Conservation (phyloP, 2,888 invertebrate species). For the Conops quadrifasciatus region DNA sequence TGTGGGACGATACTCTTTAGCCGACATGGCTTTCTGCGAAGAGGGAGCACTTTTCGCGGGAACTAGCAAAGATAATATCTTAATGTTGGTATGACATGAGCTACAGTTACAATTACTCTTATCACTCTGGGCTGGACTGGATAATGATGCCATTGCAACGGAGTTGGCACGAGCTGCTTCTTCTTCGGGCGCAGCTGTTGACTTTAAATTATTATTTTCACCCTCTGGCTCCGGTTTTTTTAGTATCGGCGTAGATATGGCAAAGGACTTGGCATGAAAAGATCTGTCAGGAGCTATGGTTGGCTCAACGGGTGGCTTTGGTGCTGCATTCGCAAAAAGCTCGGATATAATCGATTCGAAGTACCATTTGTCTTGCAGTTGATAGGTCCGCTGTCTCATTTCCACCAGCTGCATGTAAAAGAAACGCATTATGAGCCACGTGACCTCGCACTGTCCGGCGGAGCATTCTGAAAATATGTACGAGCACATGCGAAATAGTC, state of each 20-base stretch:
- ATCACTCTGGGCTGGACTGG: no score
- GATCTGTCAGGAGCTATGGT: not conserved
- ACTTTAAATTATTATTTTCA: no score
- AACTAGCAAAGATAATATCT: no score
- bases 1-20: no score
- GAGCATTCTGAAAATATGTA: conserved; percentile 37
- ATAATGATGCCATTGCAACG: no score
- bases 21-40: no score
- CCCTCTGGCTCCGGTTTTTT: not conserved
- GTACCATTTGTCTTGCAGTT: conserved; percentile 59
- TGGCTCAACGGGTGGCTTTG: not conserved
- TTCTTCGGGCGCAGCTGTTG: not conserved
- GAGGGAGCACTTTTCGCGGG: no score
- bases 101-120: no score
- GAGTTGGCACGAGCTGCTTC: not conserved
- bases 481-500: no score
- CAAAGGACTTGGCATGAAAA: conserved; percentile 15
- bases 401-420: conserved; percentile 53
- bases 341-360: conserved; percentile 54
- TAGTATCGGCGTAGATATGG: not conserved
- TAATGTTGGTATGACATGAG: no score
- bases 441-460: conserved; percentile 54
- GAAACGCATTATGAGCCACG: conserved; percentile 56
- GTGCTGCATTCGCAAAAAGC: conserved; percentile 42
- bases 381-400: conserved; percentile 53